phyloP scores from a whole-genome alignment of 2,113 vertebrate species.

The Verasper variegatus region DNA sequence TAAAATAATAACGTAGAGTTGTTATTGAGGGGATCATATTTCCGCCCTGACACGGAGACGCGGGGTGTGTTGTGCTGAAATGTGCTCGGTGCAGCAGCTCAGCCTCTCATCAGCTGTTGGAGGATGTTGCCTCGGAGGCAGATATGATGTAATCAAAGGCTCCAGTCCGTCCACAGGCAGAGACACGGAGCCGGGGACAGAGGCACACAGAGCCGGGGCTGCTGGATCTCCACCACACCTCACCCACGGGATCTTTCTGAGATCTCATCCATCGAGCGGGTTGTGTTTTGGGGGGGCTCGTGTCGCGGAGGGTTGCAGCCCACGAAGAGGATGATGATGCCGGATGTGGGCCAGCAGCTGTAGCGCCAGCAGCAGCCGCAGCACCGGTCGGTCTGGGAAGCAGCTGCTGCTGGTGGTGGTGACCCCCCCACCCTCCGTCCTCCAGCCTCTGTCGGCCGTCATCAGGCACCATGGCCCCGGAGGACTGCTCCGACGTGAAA shows the following conservation, averaged over 20 bases:
- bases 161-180: neutral
- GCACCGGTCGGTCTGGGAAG: slow-evolving; percentile 39
- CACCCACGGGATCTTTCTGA: neutral
- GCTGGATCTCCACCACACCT: neutral
- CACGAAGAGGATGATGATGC: slow-evolving; percentile 2
- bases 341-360: slow-evolving; percentile 40
- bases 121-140: slow-evolving; percentile 76
- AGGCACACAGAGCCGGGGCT: neutral
- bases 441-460: slow-evolving; percentile 14
- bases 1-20: too few relatives aligned
- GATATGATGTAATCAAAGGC: slow-evolving; percentile 85
- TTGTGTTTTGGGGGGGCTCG: neutral
- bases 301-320: slow-evolving; percentile 27
- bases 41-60: neutral
- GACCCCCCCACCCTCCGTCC: slow-evolving; percentile 22
- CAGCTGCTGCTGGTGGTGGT: slow-evolving; percentile 38
- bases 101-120: slow-evolving; percentile 54
- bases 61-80: neutral
- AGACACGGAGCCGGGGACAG: neutral
- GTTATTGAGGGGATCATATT: too few relatives aligned
- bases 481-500: slow-evolving; percentile 29
- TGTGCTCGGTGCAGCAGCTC: slow-evolving; percentile 30
- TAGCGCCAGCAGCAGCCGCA: slow-evolving; percentile 10
- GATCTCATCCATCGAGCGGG: neutral
- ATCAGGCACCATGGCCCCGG: slow-evolving; percentile 38